Evolutionary conservation across 2,888 invertebrate genomes (phyloP).

Genomic region (Cancer borealis): DNA sequence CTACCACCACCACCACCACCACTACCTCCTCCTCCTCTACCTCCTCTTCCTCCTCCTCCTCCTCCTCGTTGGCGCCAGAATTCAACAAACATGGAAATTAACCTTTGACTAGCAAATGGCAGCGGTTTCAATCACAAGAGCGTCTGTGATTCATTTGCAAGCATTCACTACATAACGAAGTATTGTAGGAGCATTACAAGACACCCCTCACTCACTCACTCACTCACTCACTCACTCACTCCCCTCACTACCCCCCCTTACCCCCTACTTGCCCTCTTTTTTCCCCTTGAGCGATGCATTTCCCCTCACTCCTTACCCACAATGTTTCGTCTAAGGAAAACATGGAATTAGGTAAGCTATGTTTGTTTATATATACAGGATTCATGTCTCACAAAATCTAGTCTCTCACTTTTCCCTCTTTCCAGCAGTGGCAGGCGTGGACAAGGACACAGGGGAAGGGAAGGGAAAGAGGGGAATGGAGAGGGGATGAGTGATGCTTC

Average conservation of each 20-base stretch:
- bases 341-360: not conserved
- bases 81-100: conserved; percentile 52
- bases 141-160: conserved; percentile 55
- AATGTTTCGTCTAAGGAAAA: not conserved
- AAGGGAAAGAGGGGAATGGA: not conserved
- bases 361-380: not conserved
- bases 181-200: conserved; percentile 14
- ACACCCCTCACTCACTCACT: not conserved
- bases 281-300: too few relatives aligned
- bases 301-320: not conserved
- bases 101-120: conserved; percentile 43
- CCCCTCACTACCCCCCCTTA: not conserved
- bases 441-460: not conserved
- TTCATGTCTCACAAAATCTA: not conserved
- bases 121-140: conserved; percentile 9
- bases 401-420: not conserved
- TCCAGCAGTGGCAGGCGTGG: not conserved
- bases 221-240: not conserved
- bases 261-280: not conserved
- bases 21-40: not conserved
- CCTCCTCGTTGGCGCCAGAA: conserved; percentile 4
- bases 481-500: not conserved
- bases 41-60: not conserved
- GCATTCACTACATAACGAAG: conserved; percentile 56
- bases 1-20: conserved; percentile 4